A percentile compares a stretch with the other conserved stretches of the same genome.
Conservation (phyloP, 2,797 vertebrate species). For the Picus viridis region DNA sequence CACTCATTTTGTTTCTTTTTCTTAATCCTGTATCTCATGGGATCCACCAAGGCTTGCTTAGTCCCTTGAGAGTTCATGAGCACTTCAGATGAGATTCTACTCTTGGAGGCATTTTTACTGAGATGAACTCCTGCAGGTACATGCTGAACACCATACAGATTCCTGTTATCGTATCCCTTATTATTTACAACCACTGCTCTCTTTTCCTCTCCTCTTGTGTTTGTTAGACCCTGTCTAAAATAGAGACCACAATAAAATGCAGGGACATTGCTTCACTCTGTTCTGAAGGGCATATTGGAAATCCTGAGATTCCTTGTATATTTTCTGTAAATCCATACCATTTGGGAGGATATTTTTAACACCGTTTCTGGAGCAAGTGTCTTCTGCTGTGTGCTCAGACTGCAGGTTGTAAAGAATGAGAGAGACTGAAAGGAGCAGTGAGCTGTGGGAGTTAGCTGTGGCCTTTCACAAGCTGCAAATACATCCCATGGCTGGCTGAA, state of each 20-base stretch:
- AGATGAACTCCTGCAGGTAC: neutral
- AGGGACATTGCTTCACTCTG: neutral
- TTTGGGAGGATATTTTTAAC: neutral
- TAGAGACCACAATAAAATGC: neutral
- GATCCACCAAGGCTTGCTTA: neutral
- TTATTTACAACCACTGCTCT: neutral
- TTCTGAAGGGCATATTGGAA: neutral
- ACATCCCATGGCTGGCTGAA: neutral
- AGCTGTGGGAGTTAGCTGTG: neutral
- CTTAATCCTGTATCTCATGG: neutral
- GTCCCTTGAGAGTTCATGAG: neutral
- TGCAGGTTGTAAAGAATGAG: neutral
- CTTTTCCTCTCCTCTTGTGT: neutral
- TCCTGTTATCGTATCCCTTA: neutral
- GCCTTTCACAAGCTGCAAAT: neutral
- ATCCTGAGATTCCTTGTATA: neutral
- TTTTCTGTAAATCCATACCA: neutral
- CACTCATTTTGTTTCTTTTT: neutral
- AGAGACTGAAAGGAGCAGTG: neutral
- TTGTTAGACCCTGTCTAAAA: neutral
- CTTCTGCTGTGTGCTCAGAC: neutral
- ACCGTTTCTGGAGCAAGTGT: neutral
- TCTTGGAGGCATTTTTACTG: neutral
- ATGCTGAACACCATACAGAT: neutral
- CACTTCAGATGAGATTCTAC: neutral